Conservation (phyloP, 2,113 vertebrate species). For the Stigmatopora argus region DNA sequence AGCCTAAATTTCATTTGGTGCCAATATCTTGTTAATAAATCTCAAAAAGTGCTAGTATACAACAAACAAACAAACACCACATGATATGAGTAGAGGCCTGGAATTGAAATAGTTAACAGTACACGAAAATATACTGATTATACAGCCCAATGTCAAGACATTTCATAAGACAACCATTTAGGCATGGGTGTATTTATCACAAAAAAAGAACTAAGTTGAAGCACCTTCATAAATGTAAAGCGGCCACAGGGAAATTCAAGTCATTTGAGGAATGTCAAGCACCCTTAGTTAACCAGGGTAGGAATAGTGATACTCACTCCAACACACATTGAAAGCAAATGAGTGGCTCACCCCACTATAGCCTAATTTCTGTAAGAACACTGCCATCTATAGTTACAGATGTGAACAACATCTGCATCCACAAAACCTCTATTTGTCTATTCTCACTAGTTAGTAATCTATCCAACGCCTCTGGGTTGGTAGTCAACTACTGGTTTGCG, state of each 20-base stretch:
- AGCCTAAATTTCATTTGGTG: no score
- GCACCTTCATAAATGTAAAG: not conserved
- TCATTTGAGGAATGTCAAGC: constrained; percentile 1
- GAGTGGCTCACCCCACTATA: not conserved
- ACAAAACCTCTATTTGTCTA: no score
- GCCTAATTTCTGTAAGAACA: constrained; percentile 49
- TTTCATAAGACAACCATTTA: not conserved
- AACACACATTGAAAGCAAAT: not conserved
- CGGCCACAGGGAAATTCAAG: not conserved
- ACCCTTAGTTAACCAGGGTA: not conserved
- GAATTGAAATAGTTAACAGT: not conserved
- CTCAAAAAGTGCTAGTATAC: not conserved
- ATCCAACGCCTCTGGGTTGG: no score
- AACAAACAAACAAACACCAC: not conserved
- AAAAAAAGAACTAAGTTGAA: not conserved
- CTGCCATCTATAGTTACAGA: constrained; percentile 72
- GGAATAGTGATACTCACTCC: not conserved
- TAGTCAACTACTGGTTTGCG: no score
- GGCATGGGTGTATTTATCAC: not conserved
- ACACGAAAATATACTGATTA: not conserved
- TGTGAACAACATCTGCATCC: constrained; percentile 4
- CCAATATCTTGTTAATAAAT: not conserved
- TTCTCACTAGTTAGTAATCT: no score
- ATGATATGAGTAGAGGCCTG: no score
- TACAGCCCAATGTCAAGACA: not conserved